Conservation (phyloP, 2,888 invertebrate genomes). For the Physocephala rufipes region DNA sequence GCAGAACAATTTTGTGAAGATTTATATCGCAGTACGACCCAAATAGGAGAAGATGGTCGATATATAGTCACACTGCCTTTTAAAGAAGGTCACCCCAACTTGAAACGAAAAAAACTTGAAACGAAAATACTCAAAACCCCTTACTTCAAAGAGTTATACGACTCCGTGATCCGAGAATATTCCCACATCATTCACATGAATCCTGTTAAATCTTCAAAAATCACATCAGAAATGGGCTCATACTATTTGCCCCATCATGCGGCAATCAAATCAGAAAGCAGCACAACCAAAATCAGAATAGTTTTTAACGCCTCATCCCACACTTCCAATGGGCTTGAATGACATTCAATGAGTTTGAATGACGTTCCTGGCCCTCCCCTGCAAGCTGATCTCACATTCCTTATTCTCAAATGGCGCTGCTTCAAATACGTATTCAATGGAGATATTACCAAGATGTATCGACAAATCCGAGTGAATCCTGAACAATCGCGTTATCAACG, state of each 20-base stretch:
- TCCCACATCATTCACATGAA: too few species aligned
- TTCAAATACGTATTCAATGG: conserved; percentile 41
- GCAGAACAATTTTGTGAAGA: conserved; percentile 23
- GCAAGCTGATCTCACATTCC: neutral
- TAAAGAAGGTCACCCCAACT: conserved; percentile 11
- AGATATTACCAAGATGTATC: conserved; percentile 45
- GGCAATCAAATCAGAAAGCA: neutral
- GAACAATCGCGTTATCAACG: conserved; percentile 38
- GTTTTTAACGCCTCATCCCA: conserved; percentile 44
- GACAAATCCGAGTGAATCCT: conserved; percentile 39
- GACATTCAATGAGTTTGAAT: conserved; percentile 23
- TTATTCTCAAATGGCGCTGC: conserved; percentile 11
- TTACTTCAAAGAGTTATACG: neutral
- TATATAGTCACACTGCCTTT: conserved; percentile 23
- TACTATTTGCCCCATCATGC: conserved; percentile 44
- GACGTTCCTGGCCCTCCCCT: neutral
- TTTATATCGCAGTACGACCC: conserved; percentile 1
- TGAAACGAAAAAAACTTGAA: neutral
- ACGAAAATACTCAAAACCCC: neutral
- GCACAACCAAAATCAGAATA: conserved; percentile 13
- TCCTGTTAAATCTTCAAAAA: neutral
- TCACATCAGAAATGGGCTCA: neutral
- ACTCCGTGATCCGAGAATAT: too few species aligned
- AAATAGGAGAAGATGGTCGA: conserved; percentile 9
- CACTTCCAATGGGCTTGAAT: conserved; percentile 31